Evolutionary conservation across 2,113 vertebrate species (phyloP).

Genomic region (Nettapus auritus): DNA sequence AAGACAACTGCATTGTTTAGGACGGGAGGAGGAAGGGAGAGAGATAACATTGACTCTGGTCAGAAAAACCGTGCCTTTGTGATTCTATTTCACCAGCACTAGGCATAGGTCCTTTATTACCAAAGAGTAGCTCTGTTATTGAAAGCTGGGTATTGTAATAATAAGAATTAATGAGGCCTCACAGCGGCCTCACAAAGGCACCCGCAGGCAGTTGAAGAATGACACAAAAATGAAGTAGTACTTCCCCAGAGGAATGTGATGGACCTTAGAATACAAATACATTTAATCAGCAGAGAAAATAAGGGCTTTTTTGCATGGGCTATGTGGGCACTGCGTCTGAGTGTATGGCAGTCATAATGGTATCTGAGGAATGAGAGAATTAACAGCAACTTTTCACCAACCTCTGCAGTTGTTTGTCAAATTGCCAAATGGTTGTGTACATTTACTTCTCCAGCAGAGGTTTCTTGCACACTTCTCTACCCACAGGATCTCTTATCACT

Average conservation of each 20-base stretch:
- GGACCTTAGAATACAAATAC: constrained; percentile 4
- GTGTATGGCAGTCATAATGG: neutral
- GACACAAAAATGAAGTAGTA: neutral
- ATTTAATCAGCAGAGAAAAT: constrained; percentile 10
- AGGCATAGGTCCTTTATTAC: neutral
- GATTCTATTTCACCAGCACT: neutral
- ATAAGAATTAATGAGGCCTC: neutral
- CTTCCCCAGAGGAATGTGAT: neutral
- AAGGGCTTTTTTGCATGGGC: neutral
- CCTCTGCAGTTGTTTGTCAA: neutral
- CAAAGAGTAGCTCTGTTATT: neutral
- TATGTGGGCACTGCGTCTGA: neutral
- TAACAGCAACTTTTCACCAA: neutral
- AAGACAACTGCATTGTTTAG: neutral
- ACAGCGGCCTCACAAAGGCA: neutral
- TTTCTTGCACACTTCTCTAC: neutral
- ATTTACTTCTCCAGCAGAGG: neutral
- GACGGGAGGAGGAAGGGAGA: fast-evolving
- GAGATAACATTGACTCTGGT: neutral
- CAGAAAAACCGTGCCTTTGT: neutral
- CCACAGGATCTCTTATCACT: neutral
- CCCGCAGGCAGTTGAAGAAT: neutral
- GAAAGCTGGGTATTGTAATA: neutral
- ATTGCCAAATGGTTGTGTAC: neutral
- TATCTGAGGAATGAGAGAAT: neutral